Conservation (phyloP, 2,113 vertebrate species). For the Piaya cayana region DNA sequence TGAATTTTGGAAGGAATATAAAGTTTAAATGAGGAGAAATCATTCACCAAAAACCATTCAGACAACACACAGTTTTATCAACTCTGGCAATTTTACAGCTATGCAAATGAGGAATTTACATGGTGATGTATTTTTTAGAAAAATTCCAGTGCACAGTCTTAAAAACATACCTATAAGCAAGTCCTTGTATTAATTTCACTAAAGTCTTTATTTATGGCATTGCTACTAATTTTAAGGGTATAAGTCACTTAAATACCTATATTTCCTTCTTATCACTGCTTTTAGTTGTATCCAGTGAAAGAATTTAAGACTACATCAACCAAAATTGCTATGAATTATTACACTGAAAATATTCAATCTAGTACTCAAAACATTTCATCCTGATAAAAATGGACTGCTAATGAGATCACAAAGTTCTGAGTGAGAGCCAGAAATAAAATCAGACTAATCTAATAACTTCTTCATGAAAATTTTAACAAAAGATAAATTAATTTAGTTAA, state of each 20-base stretch:
- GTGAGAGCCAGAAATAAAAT: constrained; percentile 60
- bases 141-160: background rate
- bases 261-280: background rate
- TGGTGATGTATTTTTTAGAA: background rate
- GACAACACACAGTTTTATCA: constrained; percentile 13
- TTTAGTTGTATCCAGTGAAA: background rate
- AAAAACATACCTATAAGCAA: background rate
- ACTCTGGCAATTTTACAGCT: constrained; percentile 4
- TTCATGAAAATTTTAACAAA: constrained; percentile 68
- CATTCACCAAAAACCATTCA: background rate
- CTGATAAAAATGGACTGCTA: constrained; percentile 40
- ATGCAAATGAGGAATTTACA: constrained; percentile 26
- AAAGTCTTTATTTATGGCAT: background rate
- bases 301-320: constrained; percentile 15
- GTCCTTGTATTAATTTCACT: background rate
- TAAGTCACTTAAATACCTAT: background rate
- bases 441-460: constrained; percentile 65
- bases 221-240: background rate
- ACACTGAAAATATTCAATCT: constrained; percentile 16
- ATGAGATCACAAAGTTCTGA: constrained; percentile 55
- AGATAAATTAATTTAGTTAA: constrained; percentile 58
- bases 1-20: constrained; percentile 24
- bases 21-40: constrained; percentile 22
- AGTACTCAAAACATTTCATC: constrained; percentile 18
- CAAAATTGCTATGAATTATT: constrained; percentile 12